Evolutionary conservation across 1,140 invertebrate species (phyloP).

Genomic region (Asobara japonica): DNA sequence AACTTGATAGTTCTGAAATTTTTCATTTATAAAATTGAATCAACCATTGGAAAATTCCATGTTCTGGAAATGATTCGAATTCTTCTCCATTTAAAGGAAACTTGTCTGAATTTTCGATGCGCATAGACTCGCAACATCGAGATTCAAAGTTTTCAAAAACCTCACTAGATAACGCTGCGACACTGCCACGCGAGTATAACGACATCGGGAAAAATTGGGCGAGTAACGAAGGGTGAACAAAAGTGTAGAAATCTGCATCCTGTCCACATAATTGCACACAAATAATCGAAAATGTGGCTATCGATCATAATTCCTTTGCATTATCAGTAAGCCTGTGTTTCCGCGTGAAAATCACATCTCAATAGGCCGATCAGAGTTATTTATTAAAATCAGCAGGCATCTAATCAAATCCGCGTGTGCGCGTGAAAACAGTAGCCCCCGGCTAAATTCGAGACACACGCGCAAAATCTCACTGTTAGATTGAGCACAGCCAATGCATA

Average conservation of each 20-base stretch:
- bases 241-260: background rate
- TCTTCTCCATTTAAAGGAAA: too few species aligned
- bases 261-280: background rate
- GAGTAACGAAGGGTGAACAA: too few species aligned
- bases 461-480: background rate
- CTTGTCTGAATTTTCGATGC: too few species aligned
- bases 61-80: too few species aligned
- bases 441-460: background rate
- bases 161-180: too few species aligned
- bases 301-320: background rate
- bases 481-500: background rate
- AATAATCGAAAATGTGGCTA: background rate
- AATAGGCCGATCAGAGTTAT: background rate
- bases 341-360: conserved; percentile 3
- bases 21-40: too few species aligned
- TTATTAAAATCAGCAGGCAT: conserved; percentile 2
- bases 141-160: too few species aligned
- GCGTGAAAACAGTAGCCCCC: background rate
- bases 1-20: too few species aligned
- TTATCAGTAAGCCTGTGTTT: background rate
- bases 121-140: too few species aligned
- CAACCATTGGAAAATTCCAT: too few species aligned
- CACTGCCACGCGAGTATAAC: too few species aligned
- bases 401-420: background rate
- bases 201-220: too few species aligned